Base-by-base conservation (phyloP, 2,888 invertebrate species). In the Limnephilus rhombicus region DNA sequence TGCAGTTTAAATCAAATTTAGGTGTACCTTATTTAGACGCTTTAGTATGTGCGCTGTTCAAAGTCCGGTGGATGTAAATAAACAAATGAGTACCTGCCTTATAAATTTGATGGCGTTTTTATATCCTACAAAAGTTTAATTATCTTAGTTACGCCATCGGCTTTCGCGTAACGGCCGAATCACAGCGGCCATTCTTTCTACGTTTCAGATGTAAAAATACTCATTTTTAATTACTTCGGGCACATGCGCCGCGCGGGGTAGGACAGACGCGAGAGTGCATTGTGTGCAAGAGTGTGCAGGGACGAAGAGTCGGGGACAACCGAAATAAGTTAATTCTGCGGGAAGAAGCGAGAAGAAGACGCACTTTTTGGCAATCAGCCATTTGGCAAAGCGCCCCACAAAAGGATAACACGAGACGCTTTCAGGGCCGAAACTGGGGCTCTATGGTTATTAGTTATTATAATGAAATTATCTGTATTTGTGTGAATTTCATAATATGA, bases 361-460 rank as follows among this genome's bases (percentile, higher is more conserved):
- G 92, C 93, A 93, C 93, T 93, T 93, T 93, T 93, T 93, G 93
- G 93, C 93, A 11, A 18, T 29, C 45, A 80, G 92, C 93, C 93
- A 93, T 92, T 93, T 93, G 93, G 93, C 93, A 91, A 53, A 13
- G n/a, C 89, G 92, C 93, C 93, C 89, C 88, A 82, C 93, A 92
- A 93, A 93, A 93, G 91, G 92, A 93, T 91, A 93, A 93, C 91
- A 92, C 86, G 92, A 90, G 91, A 93, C 82, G 91, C 80, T 90
- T 85, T 90, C 92, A 92, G 92, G 89, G 86, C 41, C 89, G 91
- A 80, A 92, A 41, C 45, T 68, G 68, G 68, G 1, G 24, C 24
- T 68, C 24, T 68, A 9, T 24, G 24, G 68, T 68, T 68, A n/a
- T n/a, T 24, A n/a, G 68, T 68, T 68, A n/a, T n/a, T 24, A n/a